Conservation (phyloP, 2,888 invertebrate genomes). For the Chrysolina haemoptera region DNA sequence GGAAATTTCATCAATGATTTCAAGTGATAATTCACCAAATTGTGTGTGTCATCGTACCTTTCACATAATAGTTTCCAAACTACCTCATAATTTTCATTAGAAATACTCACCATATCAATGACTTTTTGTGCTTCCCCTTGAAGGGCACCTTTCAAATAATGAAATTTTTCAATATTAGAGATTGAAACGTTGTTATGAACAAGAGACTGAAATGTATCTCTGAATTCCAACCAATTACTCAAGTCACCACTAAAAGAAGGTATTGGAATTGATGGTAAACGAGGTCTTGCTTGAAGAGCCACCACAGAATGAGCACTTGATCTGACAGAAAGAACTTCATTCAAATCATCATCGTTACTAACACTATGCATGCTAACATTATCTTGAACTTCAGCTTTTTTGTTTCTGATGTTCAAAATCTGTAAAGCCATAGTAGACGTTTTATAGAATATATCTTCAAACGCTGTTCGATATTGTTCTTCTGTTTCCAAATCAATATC, state of each 20-base stretch:
- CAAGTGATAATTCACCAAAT: slow-evolving; percentile 31
- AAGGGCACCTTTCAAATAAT: slow-evolving; percentile 35
- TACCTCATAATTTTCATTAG: slow-evolving; percentile 33
- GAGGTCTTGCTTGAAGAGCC: slow-evolving; percentile 6
- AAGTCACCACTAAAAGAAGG: slow-evolving; percentile 35
- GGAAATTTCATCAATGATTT: slow-evolving; percentile 31
- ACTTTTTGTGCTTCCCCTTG: slow-evolving; percentile 32
- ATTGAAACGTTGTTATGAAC: too few relatives aligned
- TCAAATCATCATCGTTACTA: too few relatives aligned
- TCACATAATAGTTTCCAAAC: slow-evolving; percentile 31
- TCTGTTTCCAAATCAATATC: neutral
- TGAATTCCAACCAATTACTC: slow-evolving; percentile 39
- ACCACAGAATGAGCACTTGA: too few relatives aligned
- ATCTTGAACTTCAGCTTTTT: neutral
- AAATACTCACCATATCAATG: slow-evolving; percentile 24
- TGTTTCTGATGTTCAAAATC: too few relatives aligned
- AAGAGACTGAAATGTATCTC: slow-evolving; percentile 38
- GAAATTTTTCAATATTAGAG: slow-evolving; percentile 40
- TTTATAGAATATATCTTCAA: too few relatives aligned
- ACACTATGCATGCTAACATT: too few relatives aligned
- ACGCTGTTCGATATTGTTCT: too few relatives aligned
- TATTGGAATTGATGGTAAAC: slow-evolving; percentile 36
- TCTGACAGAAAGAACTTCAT: too few relatives aligned
- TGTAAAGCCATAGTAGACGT: too few relatives aligned
- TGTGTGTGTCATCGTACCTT: slow-evolving; percentile 6